Base-by-base conservation (phyloP, 2,888 invertebrate genomes). In the Anorthoa munda region DNA sequence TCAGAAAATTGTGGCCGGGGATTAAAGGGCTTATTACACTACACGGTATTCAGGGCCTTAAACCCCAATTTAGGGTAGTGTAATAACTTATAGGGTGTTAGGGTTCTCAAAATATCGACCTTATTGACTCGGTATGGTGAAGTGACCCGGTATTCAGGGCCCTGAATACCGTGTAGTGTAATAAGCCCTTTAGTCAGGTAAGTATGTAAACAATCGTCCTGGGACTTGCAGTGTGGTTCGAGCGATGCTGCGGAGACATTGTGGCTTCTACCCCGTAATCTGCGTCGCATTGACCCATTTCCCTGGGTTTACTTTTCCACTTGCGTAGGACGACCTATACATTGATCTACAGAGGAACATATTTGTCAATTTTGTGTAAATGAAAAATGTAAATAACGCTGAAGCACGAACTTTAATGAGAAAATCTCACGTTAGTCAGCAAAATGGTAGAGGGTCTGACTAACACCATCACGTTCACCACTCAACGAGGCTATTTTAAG, bases 181-280 rank as follows among this genome's bases (percentile, higher is more conserved):
- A n/a, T n/a, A n/a, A n/a, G n/a, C n/a, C n/a, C n/a, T n/a, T n/a
- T n/a, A n/a, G 50, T 31, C 18, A 61, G 55, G 61, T 50, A 66
- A 63, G 63, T 50, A 66, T 66, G 63, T 82, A 23, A 56, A 64
- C 70, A 70, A 21, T 58, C 13, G 66, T 26, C 18, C 59, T 23
- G 12, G 17, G 50, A 66, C 46, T 23, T 23, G 60, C 46, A 48
- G 50, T 17, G 63, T 45, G 56, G 21, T 11, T 82, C 45, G 21
- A 46, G 39, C 15, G 46, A 21, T 53, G 21, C 23, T 56, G 48
- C 39, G 45, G 48, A 61, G 55, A 82, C 58, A 59, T 59, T 82
- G 66, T 66, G 66, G 78, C 64, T 77, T 77, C 13, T 66, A 70
- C 58, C 55, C 50, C n/a, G 59, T 69, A 66, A 69, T 71, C 71